A percentile compares a stretch with the other conserved stretches of the same genome.
Evolutionary conservation across 1,140 invertebrate species (phyloP).

Genomic region (Sminthurinus signatus): DNA sequence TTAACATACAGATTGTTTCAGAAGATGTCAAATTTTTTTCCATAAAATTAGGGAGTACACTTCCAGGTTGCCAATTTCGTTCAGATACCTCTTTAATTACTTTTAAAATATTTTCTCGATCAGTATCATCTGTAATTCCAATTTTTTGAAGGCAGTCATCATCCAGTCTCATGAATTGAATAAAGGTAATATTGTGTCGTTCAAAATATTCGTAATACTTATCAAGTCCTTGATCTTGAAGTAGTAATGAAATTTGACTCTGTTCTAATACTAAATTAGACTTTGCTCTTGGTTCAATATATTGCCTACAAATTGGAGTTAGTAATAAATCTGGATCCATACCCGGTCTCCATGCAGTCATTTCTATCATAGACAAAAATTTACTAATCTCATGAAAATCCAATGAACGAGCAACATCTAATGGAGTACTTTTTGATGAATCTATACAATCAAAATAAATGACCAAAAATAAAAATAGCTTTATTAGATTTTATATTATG

Average conservation of each 20-base stretch:
- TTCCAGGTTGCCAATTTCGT: neutral
- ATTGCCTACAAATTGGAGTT: neutral
- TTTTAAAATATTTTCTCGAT: neutral
- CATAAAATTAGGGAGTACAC: neutral
- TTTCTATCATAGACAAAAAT: neutral
- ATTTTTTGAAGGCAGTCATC: neutral
- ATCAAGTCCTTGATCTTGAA: neutral
- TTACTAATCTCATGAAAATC: neutral
- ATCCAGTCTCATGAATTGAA: constrained; percentile 1
- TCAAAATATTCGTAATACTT: neutral
- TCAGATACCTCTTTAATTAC: neutral
- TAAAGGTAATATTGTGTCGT: neutral
- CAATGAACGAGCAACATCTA: neutral
- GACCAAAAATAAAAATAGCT: too few species aligned
- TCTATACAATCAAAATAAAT: too few species aligned
- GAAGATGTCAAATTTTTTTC: neutral
- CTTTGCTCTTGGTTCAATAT: neutral
- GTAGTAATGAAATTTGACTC: neutral
- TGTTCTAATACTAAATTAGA: neutral
- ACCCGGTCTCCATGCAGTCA: neutral
- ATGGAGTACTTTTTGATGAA: neutral
- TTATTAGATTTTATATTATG: too few species aligned
- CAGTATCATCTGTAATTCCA: neutral
- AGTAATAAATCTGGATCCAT: neutral
- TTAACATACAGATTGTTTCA: neutral